Percentiles rank a stretch among this genome's conserved stretches.
phyloP scores from a whole-genome alignment of 2,797 vertebrate genomes.

The Columba guinea region DNA sequence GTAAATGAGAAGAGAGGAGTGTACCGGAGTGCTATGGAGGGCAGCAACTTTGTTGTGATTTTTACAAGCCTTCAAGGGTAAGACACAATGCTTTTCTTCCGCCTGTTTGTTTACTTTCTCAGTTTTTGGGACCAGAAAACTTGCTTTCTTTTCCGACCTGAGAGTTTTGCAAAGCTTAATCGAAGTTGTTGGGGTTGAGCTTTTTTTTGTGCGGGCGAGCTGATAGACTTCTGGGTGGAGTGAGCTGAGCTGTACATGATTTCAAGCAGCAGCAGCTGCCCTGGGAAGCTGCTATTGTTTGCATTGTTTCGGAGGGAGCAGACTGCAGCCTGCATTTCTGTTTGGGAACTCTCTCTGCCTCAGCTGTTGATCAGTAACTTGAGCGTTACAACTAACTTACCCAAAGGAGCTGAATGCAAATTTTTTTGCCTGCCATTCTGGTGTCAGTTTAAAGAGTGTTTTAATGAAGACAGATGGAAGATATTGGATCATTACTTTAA shows the following conservation, averaged over 20 bases:
- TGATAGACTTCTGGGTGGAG: conserved; percentile 21
- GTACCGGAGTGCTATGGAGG: conserved; percentile 29
- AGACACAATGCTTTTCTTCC: not conserved
- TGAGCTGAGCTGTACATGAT: conserved; percentile 11
- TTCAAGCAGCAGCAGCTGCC: not conserved
- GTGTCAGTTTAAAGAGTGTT: conserved; percentile 21
- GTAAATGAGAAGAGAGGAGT: conserved; percentile 51
- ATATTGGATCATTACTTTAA: conserved; percentile 35
- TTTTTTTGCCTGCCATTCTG: not conserved
- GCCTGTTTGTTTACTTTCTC: not conserved
- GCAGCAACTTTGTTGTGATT: conserved; percentile 33
- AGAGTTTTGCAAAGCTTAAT: not conserved
- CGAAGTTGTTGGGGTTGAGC: not conserved
- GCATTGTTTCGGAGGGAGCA: not conserved
- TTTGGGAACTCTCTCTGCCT: not conserved
- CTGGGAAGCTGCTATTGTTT: conserved; percentile 49
- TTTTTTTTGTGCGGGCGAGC: not conserved
- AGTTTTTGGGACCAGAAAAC: not conserved
- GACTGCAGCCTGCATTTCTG: not conserved
- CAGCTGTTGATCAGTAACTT: conserved; percentile 27
- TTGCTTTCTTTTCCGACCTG: not conserved
- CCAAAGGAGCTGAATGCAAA: not conserved
- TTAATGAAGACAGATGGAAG: conserved; percentile 54
- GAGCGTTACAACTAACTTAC: not conserved
- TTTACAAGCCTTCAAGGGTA: conserved; percentile 49